Evolutionary conservation across 2,113 vertebrate genomes (phyloP).

Genomic region (Heterotilapia buettikoferi): DNA sequence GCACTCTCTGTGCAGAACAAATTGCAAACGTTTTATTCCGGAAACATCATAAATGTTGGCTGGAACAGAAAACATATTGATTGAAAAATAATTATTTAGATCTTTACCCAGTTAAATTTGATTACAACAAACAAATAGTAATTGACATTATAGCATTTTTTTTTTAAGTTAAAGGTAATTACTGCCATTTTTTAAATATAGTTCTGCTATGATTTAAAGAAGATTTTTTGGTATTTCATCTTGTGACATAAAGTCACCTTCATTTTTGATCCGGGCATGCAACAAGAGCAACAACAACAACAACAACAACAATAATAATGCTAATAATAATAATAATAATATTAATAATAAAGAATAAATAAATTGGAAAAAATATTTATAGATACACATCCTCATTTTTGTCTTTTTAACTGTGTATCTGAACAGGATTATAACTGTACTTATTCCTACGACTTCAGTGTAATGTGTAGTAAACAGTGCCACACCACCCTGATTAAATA

Average conservation of each 20-base stretch:
- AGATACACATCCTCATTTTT: neutral
- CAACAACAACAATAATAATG: neutral
- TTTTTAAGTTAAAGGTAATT: neutral
- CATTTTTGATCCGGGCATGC: neutral
- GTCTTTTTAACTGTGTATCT: neutral
- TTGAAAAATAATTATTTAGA: constrained; percentile 13
- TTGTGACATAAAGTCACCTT: neutral
- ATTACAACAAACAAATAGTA: neutral
- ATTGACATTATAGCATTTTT: neutral
- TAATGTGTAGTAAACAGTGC: neutral
- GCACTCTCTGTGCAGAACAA: constrained; percentile 28
- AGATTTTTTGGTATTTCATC: neutral
- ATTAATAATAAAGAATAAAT: neutral
- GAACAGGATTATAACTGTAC: neutral
- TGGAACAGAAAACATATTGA: constrained; percentile 30
- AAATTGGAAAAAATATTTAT: neutral
- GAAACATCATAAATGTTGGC: constrained; percentile 32
- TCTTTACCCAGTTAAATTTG: neutral
- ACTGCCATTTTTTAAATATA: accelerated
- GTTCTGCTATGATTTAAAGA: neutral
- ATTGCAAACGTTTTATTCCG: constrained; percentile 29
- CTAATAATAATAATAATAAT: neutral
- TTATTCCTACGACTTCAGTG: neutral
- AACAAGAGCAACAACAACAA: neutral
- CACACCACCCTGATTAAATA: constrained; percentile 23